Evolutionary conservation across 2,888 invertebrate genomes (phyloP).

Genomic region (Diarsia brunnea): DNA sequence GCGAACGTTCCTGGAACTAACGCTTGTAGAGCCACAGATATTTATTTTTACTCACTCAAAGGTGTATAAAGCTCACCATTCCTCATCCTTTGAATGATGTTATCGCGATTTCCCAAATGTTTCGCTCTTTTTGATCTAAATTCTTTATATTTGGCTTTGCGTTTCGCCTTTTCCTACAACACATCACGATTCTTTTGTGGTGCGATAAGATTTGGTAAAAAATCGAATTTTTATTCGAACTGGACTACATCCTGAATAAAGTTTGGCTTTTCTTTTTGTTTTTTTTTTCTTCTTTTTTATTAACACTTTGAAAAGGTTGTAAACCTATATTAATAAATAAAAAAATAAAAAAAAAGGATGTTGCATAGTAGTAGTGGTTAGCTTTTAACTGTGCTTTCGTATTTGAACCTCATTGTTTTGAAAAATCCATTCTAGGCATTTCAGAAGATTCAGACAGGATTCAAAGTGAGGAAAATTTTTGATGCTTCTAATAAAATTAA

Average conservation of each 20-base stretch:
- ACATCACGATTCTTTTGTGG: slow-evolving; percentile 86
- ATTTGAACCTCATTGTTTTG: neutral
- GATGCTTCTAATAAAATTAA: neutral
- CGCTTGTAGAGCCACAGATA: slow-evolving; percentile 75
- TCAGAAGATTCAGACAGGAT: neutral
- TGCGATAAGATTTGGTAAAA: slow-evolving; percentile 80
- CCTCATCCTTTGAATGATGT: slow-evolving; percentile 88
- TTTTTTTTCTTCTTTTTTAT: slow-evolving; percentile 26
- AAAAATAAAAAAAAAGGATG: too few species aligned
- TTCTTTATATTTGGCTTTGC: slow-evolving; percentile 86
- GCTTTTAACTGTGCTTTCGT: neutral
- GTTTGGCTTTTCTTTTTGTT: slow-evolving; percentile 46
- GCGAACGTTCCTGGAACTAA: slow-evolving; percentile 53
- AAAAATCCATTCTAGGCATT: neutral
- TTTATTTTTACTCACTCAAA: slow-evolving; percentile 85
- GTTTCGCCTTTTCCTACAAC: slow-evolving; percentile 82
- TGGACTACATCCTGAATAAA: slow-evolving; percentile 68
- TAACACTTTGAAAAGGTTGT: slow-evolving; percentile 1
- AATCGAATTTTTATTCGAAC: slow-evolving; percentile 78
- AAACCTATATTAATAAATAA: too few species aligned
- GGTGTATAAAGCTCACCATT: slow-evolving; percentile 85
- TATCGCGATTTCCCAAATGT: slow-evolving; percentile 87
- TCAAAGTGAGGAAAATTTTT: neutral
- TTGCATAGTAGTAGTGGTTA: slow-evolving; percentile 3
- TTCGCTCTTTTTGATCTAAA: slow-evolving; percentile 88